phyloP scores from a whole-genome alignment of 2,797 vertebrate genomes.

The Staurois parvus region DNA sequence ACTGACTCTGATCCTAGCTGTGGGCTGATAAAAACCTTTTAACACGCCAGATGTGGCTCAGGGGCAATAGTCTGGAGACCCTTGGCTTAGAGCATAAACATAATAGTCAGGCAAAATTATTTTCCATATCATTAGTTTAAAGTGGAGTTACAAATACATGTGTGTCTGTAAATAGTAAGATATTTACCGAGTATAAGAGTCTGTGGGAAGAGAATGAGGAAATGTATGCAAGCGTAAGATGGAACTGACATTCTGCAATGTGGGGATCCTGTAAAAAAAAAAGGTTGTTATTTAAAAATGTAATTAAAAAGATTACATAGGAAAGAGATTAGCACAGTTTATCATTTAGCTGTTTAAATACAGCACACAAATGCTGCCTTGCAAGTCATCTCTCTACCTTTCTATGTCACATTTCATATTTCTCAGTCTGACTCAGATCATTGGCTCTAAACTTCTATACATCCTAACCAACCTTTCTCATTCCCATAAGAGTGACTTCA shows the following conservation, averaged over 20 bases:
- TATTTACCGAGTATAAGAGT: conserved; percentile 38
- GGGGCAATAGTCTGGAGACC: no score
- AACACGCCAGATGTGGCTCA: no score
- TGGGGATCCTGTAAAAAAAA: background rate
- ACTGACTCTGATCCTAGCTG: no score
- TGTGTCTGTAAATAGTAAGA: background rate
- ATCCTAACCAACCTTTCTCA: background rate
- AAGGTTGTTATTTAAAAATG: background rate
- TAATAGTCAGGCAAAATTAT: no score
- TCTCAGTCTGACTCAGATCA: conserved; percentile 27
- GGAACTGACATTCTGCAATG: background rate
- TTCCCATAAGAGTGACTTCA: conserved; percentile 24
- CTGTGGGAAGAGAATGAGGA: conserved; percentile 5
- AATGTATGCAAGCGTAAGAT: background rate
- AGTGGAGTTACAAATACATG: background rate
- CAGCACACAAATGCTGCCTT: background rate
- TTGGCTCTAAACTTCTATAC: background rate
- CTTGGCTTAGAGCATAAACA: no score
- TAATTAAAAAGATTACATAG: background rate
- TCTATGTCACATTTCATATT: background rate
- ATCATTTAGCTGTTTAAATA: background rate
- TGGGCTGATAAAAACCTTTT: no score
- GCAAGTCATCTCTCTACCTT: background rate
- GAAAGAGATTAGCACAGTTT: background rate
- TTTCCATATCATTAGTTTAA: no score